phyloP scores from a whole-genome alignment of 2,888 invertebrate species.

The Pammene aurita region DNA sequence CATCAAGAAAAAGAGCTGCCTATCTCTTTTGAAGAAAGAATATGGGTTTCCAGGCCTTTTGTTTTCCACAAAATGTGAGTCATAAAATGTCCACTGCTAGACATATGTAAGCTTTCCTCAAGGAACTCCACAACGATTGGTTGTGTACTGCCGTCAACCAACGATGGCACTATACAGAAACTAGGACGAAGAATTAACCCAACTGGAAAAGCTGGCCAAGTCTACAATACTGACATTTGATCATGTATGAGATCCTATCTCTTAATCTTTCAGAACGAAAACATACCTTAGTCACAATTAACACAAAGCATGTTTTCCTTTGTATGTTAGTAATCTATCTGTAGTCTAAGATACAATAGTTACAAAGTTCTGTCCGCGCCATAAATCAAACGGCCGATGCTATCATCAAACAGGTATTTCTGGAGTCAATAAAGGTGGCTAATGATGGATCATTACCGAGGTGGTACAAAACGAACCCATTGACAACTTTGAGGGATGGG shows the following conservation, averaged over 20 bases:
- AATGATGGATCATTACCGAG: constrained; percentile 30
- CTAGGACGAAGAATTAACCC: neutral
- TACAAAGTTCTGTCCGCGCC: neutral
- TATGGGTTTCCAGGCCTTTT: too few species aligned
- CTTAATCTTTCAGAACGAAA: neutral
- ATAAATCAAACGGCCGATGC: constrained; percentile 38
- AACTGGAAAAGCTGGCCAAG: neutral
- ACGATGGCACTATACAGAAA: too few species aligned
- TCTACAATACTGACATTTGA: constrained; percentile 4
- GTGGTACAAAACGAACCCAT: constrained; percentile 32
- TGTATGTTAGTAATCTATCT: neutral
- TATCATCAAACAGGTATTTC: constrained; percentile 41
- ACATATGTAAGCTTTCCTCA: too few species aligned
- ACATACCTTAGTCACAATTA: neutral
- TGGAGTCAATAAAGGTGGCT: constrained; percentile 38
- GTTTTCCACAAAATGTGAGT: too few species aligned
- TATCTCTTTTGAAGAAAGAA: too few species aligned
- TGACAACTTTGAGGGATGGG: constrained; percentile 16
- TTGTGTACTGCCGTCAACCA: too few species aligned
- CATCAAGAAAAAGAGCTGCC: too few species aligned
- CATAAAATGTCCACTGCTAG: too few species aligned
- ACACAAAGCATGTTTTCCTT: neutral
- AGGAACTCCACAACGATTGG: too few species aligned
- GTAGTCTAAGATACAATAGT: neutral
- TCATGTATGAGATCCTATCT: constrained; percentile 3